Evolutionary conservation across 2,797 vertebrate genomes (phyloP), one percentile per base, ranked within the genome.

Genomic region (Megaceryle alcyon): DNA sequence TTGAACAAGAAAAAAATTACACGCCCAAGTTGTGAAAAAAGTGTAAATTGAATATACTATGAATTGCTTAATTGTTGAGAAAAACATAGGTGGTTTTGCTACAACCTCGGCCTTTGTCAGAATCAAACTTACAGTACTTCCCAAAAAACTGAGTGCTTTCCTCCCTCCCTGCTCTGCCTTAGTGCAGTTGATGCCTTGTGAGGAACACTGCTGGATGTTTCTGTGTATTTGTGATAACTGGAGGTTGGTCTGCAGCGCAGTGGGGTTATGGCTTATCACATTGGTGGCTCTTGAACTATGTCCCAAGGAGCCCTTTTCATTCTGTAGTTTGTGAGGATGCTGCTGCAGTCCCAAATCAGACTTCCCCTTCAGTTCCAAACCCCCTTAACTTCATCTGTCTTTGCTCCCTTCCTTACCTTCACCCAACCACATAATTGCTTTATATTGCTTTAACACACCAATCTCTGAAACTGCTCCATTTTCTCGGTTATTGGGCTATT

Each of bases 391-490:
- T 70, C 44, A 31, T 23, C 68, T 94, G 92, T 78, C 94, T 92
- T 96, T 85, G 54, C 94, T 97, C 86, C 79, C 75, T 92, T 95
- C 94, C 80, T 12, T 90, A 93, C 97, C 97, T 96, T 96, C 95
- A 97, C 84, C 92, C 96, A 97, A 96, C 95, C 93, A 97, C 88
- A 89, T 93, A 96, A 93, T 95, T 96, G 94, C 95, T 96, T 96
- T 90, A 88, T 97, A 96, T 96, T 77, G 7, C 96, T 96, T 96
- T 95, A 79, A 96, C 96, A 96, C 94, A 12, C 86, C 78, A 87
- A 71, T 90, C 92, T 95, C 75, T 59, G 91, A 95, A 96, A 95
- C 96, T 93, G 76, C 90, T 95, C 82, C 71, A 33, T 95, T 95
- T 96, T 96, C 88, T 84, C n/a, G 6, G 92, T 87, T 86, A 90